Conservation (phyloP, 2,888 invertebrate genomes). For the Neocrepidodera transversa region DNA sequence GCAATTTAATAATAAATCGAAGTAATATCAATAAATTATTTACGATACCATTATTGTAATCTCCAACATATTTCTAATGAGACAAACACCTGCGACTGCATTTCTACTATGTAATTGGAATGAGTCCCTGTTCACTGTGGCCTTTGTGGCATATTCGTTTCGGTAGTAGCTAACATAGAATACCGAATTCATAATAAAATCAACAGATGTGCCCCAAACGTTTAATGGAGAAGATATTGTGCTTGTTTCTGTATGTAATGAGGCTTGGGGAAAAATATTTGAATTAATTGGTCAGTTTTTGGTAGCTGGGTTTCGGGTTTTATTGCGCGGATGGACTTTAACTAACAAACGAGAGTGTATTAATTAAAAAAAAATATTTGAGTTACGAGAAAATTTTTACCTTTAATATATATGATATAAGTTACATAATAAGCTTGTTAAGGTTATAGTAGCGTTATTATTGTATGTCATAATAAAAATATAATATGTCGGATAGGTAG, state of each 20-base stretch:
- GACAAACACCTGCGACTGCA: conserved; percentile 27
- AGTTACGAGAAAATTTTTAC: no score
- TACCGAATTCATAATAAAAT: conserved; percentile 23
- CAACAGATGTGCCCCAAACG: conserved; percentile 21
- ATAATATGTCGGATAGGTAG: no score
- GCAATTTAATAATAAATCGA: no score
- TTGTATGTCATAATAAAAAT: no score
- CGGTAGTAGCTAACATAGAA: conserved; percentile 9
- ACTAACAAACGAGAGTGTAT: no score
- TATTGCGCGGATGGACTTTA: no score
- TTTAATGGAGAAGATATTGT: conserved; percentile 21
- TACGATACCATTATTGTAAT: conserved; percentile 18
- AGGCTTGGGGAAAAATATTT: conserved; percentile 3
- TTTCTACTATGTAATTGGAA: conserved; percentile 20
- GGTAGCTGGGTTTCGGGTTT: no score
- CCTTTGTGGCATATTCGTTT: conserved; percentile 7
- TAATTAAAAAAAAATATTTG: no score
- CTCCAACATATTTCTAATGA: conserved; percentile 24
- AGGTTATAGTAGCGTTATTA: no score
- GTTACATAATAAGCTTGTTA: no score
- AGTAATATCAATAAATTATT: conserved; percentile 18
- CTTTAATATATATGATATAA: no score
- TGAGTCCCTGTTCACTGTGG: conserved; percentile 3
- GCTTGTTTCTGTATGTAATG: conserved; percentile 8
- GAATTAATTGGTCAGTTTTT: background rate